phyloP scores from a whole-genome alignment of 2,888 invertebrate species.

The Pseudanteris insignis region DNA sequence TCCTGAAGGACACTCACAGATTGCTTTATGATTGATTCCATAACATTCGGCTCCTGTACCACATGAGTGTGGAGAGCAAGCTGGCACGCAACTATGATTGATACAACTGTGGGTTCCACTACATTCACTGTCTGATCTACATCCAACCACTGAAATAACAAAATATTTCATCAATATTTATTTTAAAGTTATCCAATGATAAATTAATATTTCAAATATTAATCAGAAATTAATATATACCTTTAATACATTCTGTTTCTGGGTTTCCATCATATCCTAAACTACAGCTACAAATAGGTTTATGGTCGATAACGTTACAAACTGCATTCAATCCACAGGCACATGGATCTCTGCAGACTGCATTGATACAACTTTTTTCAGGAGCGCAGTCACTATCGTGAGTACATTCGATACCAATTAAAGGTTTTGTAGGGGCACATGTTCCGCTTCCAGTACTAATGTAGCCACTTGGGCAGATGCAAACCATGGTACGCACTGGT shows the following conservation, averaged over 20 bases:
- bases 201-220: conserved; percentile 38
- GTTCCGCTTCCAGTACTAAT: conserved; percentile 84
- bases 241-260: too few species aligned
- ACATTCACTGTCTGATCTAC: conserved; percentile 86
- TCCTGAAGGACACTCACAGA: conserved; percentile 85
- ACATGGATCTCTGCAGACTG: conserved; percentile 84
- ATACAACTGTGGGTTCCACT: conserved; percentile 83
- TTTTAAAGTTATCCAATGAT: too few species aligned
- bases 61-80: conserved; percentile 82
- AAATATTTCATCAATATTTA: too few species aligned
- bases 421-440: conserved; percentile 77
- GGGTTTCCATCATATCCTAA: conserved; percentile 87
- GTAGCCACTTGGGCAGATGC: conserved; percentile 82
- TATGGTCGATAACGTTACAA: conserved; percentile 80
- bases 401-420: conserved; percentile 74
- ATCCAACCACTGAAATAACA: too few species aligned
- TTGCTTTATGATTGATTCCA: conserved; percentile 80
- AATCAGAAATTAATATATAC: background rate
- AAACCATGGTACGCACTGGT: conserved; percentile 90
- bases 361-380: conserved; percentile 82
- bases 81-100: conserved; percentile 81
- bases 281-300: conserved; percentile 83
- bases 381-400: conserved; percentile 81
- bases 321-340: conserved; percentile 85
- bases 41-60: conserved; percentile 83